These are phyloP conservation scores for Brachionus asplanchnoidis DNA, from an alignment of 1,140 invertebrate genomes.

Conservation along the genomic window DNA sequence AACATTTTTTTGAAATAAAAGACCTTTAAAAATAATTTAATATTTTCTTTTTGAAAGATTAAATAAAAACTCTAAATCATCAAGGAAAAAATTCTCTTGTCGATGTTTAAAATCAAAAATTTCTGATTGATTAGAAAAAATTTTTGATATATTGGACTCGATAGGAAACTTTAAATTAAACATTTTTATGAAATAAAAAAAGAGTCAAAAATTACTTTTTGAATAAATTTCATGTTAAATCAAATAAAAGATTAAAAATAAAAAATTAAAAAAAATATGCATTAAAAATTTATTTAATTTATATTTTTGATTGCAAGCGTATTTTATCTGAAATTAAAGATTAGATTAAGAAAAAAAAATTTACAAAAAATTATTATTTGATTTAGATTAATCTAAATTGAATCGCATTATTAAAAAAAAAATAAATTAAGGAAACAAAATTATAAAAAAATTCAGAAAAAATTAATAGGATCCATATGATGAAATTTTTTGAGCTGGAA, in stretches of 20 bases:
- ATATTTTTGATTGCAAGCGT: not conserved
- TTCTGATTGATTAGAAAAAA: not conserved
- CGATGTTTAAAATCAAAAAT: constrained; percentile 17
- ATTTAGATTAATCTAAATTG: not conserved
- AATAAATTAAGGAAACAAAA: not conserved
- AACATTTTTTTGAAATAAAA: not conserved
- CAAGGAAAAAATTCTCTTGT: not conserved
- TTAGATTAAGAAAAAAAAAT: not conserved
- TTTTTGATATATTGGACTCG: not conserved
- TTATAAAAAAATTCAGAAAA: not conserved
- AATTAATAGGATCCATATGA: not conserved
- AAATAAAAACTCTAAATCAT: not conserved
- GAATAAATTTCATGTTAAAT: not conserved
- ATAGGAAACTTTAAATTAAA: not conserved
- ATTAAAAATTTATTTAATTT: not conserved
- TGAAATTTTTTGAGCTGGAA: not conserved
- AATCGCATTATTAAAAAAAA: not conserved
- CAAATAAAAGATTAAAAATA: too few relatives aligned
- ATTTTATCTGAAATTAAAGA: not conserved
- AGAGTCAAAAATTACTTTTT: not conserved
- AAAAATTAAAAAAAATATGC: not conserved
- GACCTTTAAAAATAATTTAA: not conserved
- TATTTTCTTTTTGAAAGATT: not conserved
- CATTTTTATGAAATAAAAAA: not conserved
- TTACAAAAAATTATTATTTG: not conserved